Evolutionary conservation across 1,140 invertebrate species (phyloP).

Genomic region (Diachasma alloeum): DNA sequence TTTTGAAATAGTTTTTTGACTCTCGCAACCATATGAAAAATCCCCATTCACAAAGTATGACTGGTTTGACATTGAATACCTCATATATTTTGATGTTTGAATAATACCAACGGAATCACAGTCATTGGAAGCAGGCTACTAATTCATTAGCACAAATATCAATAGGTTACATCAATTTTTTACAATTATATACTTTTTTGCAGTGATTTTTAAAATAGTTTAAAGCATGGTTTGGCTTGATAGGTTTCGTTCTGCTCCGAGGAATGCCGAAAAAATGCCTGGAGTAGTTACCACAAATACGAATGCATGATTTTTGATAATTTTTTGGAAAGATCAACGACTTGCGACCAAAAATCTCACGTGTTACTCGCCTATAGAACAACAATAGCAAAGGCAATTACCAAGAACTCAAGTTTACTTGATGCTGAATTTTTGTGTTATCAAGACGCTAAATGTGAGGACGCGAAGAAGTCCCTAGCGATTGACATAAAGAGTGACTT

Average conservation of each 20-base stretch:
- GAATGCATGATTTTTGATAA: conserved; percentile 66
- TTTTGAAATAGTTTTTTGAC: no score
- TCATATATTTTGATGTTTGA: no score
- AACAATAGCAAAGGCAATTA: conserved; percentile 53
- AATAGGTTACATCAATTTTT: background rate
- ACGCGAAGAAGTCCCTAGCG: conserved; percentile 51
- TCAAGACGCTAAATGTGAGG: conserved; percentile 44
- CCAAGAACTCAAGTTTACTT: conserved; percentile 35
- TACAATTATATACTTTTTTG: background rate
- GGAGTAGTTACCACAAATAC: conserved; percentile 64
- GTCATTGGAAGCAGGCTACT: no score
- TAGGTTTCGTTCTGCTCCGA: conserved; percentile 65
- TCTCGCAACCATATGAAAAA: no score
- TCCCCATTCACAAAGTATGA: no score
- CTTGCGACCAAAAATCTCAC: conserved; percentile 50
- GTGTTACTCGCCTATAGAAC: conserved; percentile 66
- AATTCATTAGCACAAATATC: no score
- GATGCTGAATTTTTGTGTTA: conserved; percentile 59
- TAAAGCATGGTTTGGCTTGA: conserved; percentile 30
- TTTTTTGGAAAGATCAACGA: conserved; percentile 49
- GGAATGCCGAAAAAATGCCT: conserved; percentile 61
- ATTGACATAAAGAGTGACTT: conserved; percentile 25
- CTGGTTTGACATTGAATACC: no score
- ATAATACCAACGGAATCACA: no score
- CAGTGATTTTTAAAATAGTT: no score